Conservation (phyloP, 2,888 invertebrate species). For the Tachina fera region DNA sequence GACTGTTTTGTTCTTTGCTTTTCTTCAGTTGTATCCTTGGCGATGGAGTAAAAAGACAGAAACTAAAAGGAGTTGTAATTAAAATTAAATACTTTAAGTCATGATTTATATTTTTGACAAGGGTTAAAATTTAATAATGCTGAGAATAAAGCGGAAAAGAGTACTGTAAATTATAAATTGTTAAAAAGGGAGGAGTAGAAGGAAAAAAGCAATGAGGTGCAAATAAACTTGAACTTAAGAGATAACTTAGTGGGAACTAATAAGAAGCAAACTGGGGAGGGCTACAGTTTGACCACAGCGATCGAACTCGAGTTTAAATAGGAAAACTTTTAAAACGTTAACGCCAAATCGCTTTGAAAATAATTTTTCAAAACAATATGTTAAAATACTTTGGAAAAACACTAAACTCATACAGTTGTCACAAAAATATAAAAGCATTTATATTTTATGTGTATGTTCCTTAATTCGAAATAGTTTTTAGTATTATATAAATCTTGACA, state of each 20-base stretch:
- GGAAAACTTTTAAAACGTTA: no score
- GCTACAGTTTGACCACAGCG: no score
- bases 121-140: slow-evolving; percentile 32
- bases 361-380: no score
- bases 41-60: neutral
- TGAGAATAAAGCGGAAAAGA: neutral
- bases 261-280: neutral
- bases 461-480: no score
- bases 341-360: no score
- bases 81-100: slow-evolving; percentile 61
- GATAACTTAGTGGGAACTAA: neutral
- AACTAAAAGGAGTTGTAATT: slow-evolving; percentile 30
- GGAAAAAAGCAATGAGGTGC: neutral
- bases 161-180: neutral
- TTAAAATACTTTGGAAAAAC: no score
- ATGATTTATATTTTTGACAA: slow-evolving; percentile 31
- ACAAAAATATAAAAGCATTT: no score
- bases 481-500: no score
- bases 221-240: neutral
- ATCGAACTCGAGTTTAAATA: no score
- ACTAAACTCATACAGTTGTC: no score
- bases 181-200: neutral
- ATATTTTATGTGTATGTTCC: no score
- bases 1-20: neutral
- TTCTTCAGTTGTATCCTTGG: neutral